Evolutionary conservation across 2,888 invertebrate genomes (phyloP), one percentile per base, ranked within the genome.

Genomic region (Parthenolecanium corni): DNA sequence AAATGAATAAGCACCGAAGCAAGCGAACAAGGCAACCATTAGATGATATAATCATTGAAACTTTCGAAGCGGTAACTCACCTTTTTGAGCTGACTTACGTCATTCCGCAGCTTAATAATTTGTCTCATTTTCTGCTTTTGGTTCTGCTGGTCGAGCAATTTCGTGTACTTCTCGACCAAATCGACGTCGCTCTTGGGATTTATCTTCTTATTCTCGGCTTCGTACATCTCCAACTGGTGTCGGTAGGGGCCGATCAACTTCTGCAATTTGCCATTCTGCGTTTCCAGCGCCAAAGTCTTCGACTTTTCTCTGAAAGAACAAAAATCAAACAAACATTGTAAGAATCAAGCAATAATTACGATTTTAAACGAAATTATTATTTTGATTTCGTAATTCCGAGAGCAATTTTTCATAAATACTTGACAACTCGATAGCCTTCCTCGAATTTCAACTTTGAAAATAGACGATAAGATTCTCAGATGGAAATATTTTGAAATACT

Each of bases 211-310:
- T 11, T 51, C 23, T 58, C 58, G 20, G 49, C 49, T 58, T 58
- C 58, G 40, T 49, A 58, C 31, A 36, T 58, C 36, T 58, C 58
- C n/a, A 58, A 16, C 6, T 16, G 25, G 21, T 36, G 40, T 49
- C 58, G 58, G 20, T 47, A 58, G 2, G 58, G 58, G 2, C 58
- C 58, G 18, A 58, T 49, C 18, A 58, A 36, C 36, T 58, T 58
- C n/a, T 49, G 25, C 23, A 58, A 51, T 38, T 38, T 47, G 1
- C 21, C 14, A 49, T 49, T 58, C 49, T 49, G 47, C 11, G 47
- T 58, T 31, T 58, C 58, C 18, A 21, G 20, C 3, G 25, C 20
- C 21, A 21, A n/a, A 21, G 31, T 31, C 38, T 38, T 58, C 11
- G 23, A 11, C n/a, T 36, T 47, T 36, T 47, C 49, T 4, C 58